Conservation (phyloP, 2,113 vertebrate genomes). For the Labrus mixtus region DNA sequence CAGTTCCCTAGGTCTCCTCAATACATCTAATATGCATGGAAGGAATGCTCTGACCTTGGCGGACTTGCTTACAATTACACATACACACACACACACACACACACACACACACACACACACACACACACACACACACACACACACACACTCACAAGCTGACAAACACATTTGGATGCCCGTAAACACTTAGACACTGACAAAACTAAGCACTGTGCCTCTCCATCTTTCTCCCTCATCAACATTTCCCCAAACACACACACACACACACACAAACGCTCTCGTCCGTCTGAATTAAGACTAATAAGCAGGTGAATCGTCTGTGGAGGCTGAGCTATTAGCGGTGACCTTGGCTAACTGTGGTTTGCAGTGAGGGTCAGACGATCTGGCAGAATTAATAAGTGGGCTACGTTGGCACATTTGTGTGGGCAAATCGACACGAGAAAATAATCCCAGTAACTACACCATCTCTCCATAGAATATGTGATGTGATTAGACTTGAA, state of each 20-base stretch:
- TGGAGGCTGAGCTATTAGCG: constrained; percentile 62
- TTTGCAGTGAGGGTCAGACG: constrained; percentile 42
- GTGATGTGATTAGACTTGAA: constrained; percentile 26
- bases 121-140: constrained; percentile 18
- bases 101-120: constrained; percentile 16
- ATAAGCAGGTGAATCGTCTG: constrained; percentile 75
- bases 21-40: constrained; percentile 69
- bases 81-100: constrained; percentile 14
- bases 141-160: constrained; percentile 11
- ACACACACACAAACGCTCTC: constrained; percentile 21
- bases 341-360: constrained; percentile 70
- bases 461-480: constrained; percentile 7
- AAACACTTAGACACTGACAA: constrained; percentile 36
- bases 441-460: constrained; percentile 21
- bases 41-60: constrained; percentile 68
- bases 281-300: constrained; percentile 71
- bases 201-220: constrained; percentile 30
- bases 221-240: constrained; percentile 47
- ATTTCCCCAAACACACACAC: constrained; percentile 9
- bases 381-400: constrained; percentile 46
- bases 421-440: constrained; percentile 46
- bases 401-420: constrained; percentile 40
- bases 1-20: constrained; percentile 43
- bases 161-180: constrained; percentile 42
- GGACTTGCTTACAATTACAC: constrained; percentile 34